Evolutionary conservation across 2,888 invertebrate genomes (phyloP).

Genomic region (Parnassius glacialis): DNA sequence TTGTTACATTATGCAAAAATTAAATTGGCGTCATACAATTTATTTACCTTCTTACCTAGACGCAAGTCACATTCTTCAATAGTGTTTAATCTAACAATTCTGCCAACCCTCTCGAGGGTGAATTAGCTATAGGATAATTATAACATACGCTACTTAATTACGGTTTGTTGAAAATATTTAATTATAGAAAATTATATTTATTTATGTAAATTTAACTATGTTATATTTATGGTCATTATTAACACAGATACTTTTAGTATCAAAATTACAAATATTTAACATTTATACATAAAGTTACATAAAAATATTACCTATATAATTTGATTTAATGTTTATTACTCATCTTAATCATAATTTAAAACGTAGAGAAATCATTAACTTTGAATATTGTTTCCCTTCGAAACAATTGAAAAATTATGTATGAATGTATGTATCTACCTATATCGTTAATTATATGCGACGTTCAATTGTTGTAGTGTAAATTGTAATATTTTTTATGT

Average conservation of each 20-base stretch:
- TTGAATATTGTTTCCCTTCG: too few species aligned
- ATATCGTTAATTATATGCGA: too few species aligned
- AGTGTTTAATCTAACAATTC: slow-evolving; percentile 23
- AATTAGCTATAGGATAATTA: slow-evolving; percentile 23
- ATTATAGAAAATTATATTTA: slow-evolving; percentile 21
- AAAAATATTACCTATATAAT: too few species aligned
- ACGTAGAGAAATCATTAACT: not conserved
- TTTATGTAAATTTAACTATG: slow-evolving; percentile 17
- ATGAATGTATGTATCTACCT: too few species aligned
- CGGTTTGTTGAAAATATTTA: slow-evolving; percentile 24
- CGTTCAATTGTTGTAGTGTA: too few species aligned
- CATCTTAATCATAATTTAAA: not conserved
- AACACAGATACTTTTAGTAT: slow-evolving; percentile 11
- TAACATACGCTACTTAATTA: slow-evolving; percentile 21
- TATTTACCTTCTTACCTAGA: too few species aligned
- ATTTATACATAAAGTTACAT: not conserved
- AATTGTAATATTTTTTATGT: too few species aligned
- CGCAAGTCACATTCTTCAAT: slow-evolving; percentile 2
- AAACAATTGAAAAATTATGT: too few species aligned
- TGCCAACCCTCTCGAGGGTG: slow-evolving; percentile 16
- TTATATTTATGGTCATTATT: slow-evolving; percentile 8
- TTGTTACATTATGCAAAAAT: not conserved
- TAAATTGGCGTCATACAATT: not conserved
- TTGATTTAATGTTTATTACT: not conserved
- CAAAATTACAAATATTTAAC: not conserved